Evolutionary conservation across 2,797 vertebrate species (phyloP).

Genomic region (Micropoecilia bifurca): DNA sequence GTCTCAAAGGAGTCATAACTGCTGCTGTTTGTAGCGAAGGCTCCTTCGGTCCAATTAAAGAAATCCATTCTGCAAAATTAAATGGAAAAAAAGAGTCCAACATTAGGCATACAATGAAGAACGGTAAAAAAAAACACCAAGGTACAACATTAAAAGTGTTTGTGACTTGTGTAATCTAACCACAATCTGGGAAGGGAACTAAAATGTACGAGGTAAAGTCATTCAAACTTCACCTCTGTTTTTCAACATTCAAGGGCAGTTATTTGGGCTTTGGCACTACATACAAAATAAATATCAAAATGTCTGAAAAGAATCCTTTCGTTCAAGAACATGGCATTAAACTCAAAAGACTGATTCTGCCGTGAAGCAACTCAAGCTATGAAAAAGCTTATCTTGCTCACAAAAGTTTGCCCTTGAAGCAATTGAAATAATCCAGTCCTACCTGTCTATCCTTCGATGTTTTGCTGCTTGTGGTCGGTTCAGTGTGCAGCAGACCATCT

Average conservation of each 20-base stretch:
- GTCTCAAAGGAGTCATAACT: conserved; percentile 68
- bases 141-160: conserved; percentile 1
- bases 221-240: not conserved
- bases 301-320: conserved; percentile 22
- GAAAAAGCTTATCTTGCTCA: conserved; percentile 17
- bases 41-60: conserved; percentile 87
- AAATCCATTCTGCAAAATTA: conserved; percentile 88
- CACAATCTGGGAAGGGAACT: not conserved
- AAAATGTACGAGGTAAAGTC: not conserved
- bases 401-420: conserved; percentile 16
- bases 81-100: conserved; percentile 26
- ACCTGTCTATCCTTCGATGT: conserved; percentile 55
- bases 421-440: conserved; percentile 23
- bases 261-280: conserved; percentile 20
- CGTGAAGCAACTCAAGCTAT: conserved; percentile 10
- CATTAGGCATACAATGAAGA: conserved; percentile 31
- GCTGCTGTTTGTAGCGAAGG: conserved; percentile 77
- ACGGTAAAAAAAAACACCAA: conserved; percentile 12
- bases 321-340: conserved; percentile 35
- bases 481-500: conserved; percentile 53
- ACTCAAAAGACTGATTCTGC: conserved; percentile 10
- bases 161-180: not conserved
- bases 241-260: not conserved
- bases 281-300: conserved; percentile 28
- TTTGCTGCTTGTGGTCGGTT: conserved; percentile 50